Base-by-base conservation (phyloP, 2,888 invertebrate genomes). In the Cyclophora punctaria region DNA sequence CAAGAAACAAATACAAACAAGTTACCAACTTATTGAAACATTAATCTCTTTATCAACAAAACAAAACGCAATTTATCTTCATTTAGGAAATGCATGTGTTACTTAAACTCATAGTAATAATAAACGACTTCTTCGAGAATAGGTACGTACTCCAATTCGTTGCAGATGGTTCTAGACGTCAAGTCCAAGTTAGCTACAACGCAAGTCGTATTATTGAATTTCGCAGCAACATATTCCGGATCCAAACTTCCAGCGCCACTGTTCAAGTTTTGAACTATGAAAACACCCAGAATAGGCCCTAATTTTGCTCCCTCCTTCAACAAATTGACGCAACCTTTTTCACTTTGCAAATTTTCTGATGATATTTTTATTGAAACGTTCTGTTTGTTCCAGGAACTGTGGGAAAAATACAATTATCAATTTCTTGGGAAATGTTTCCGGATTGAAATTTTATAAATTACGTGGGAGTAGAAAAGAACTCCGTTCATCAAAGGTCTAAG, bases 181-280 rank as follows among this genome's bases (percentile, higher is more conserved):
- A 69, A 56, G 63, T 78, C 78, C 45, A 78, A 64, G 57, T 77
- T 77, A 37, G 64, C 60, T 34, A 67, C 65, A 53, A 69, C 56
- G 51, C 58, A 48, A 3, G 62, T 59, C 0, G 54, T 66, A 35
- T 68, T 64, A 52, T 69, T 67, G 55, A 67, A 72, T 58, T 66
- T 65, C 3, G 50, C 51, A 4, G 55, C 50, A 42, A 75, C 64
- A 46, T 61, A 62, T 49, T 63, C 55, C 35, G 66, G 53, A 34
- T 48, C 48, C 48, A 55, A 61, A 57, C 52, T 59, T 53, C 59
- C 54, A 7, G 46, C 35, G 41, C 46, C 54, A 55, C 49, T 51
- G 52, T 44, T 51, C 44, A 59, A 59, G 54, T 66, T 63, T 49
- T 71, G 66, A 40, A 73, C 62, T 47, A 75, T 55, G 51, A 74